Evolutionary conservation across 2,113 vertebrate species (phyloP).

Genomic region (Melanerpes formicivorus): DNA sequence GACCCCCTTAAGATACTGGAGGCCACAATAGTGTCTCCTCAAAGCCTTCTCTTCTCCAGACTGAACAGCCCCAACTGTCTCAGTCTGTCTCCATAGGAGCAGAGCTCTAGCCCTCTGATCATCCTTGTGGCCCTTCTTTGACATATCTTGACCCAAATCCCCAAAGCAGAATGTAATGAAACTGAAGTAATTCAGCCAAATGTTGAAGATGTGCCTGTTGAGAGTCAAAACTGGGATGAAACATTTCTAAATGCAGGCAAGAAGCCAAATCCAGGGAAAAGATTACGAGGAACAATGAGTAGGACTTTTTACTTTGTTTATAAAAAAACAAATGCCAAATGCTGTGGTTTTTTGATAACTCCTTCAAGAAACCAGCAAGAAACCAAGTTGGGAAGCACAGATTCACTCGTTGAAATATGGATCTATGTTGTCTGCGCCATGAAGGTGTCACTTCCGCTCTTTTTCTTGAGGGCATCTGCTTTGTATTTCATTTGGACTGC

Average conservation of each 20-base stretch:
- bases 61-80: too few relatives aligned
- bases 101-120: too few relatives aligned
- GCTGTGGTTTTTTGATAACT: not conserved
- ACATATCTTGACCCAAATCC: not conserved
- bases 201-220: not conserved
- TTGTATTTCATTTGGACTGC: not conserved
- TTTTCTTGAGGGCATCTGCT: slow-evolving; percentile 22
- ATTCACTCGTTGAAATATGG: not conserved
- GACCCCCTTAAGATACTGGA: too few relatives aligned
- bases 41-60: too few relatives aligned
- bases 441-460: not conserved
- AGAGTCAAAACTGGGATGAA: not conserved
- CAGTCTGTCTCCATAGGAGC: too few relatives aligned
- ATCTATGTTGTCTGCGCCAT: not conserved
- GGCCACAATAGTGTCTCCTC: too few relatives aligned
- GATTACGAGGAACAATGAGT: not conserved
- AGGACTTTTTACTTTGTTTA: not conserved
- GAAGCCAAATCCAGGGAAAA: not conserved
- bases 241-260: not conserved
- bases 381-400: not conserved
- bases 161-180: not conserved
- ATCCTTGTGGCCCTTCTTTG: too few relatives aligned
- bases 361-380: not conserved
- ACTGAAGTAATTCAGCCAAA: not conserved
- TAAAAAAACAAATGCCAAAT: not conserved